These are phyloP conservation scores for Eleutherodactylus coqui DNA, from an alignment of 2,797 vertebrate genomes.

Conservation along the genomic window DNA sequence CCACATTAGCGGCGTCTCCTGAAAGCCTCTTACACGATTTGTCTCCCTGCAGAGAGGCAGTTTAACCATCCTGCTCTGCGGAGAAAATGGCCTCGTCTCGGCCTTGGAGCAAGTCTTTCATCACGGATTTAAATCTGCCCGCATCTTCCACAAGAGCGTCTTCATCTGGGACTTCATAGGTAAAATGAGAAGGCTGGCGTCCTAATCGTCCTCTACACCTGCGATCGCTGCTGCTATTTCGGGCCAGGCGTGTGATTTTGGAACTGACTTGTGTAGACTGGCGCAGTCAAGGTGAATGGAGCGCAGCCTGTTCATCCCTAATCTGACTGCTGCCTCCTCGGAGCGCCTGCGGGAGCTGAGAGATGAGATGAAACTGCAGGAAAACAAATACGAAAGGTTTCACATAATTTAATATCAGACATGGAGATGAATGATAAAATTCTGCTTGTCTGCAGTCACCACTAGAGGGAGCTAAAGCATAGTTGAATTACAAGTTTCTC, in stretches of 20 bases:
- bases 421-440: background rate
- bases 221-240: background rate
- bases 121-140: constrained; percentile 88
- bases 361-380: background rate
- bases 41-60: constrained; percentile 85
- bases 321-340: background rate
- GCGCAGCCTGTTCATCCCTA: background rate
- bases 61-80: constrained; percentile 90
- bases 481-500: too few relatives aligned
- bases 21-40: constrained; percentile 47
- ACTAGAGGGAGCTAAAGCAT: background rate
- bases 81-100: constrained; percentile 90
- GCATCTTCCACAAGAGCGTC: constrained; percentile 95
- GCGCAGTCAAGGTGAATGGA: background rate
- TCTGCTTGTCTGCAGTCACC: background rate
- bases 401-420: background rate
- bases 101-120: constrained; percentile 95
- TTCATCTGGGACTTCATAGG: constrained; percentile 99
- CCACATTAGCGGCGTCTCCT: background rate
- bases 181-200: constrained; percentile 68
- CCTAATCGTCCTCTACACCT: background rate
- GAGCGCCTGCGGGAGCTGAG: background rate
- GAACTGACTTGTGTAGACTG: background rate
- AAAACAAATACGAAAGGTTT: background rate
- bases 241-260: background rate